Evolutionary conservation across 2,797 vertebrate genomes (phyloP), one percentile per base, ranked within the genome.

Genomic region (Gymnoscopelus microlampas): DNA sequence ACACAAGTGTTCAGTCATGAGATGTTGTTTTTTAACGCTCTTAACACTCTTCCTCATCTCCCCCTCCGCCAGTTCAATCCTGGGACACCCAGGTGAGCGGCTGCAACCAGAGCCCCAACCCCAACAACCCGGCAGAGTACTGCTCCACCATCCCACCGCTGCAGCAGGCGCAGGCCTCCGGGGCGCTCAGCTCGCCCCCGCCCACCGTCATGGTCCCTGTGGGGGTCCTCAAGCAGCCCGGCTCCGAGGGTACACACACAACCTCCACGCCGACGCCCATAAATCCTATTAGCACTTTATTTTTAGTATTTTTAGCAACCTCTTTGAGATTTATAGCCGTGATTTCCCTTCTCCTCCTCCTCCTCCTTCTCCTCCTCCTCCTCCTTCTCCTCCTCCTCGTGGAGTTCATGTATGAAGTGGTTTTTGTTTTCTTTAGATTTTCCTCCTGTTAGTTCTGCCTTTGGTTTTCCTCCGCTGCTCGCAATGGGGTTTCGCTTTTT

Each of bases 121-220:
- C 98, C 87, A 99, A 98, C 93, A 99, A 99, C 92, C 97, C 98
- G 0, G 95, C 97, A 7, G 97, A 99, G 90, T 99, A 98, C 95
- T 99, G 98, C 95, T 99, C 98, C 93, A 98, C 97, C 88, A 95
- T 99, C 89, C 98, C 98, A 74, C 98, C 97, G 60, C 94, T 99
- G 87, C 98, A 99, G 93, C 98, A 99, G 92, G 97, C 97, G 77
- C 97, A 97, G 92, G 97, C 97, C 69, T 98, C 97, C 0, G 98
- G 98, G 2, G 96, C 94, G 12, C 96, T 99, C 87, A 95, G 96
- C 93, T 98, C 97, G 23, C 97, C 97, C 0, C 98, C 98, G 84
- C 98, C 97, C 88, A 99, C 98, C 14, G 98, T 99, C 88, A 98
- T 99, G 98, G 98, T 99, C 76, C 98, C 98, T 4, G 98, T 99